These are phyloP conservation scores for Nesospiza acunhae DNA, from an alignment of 2,113 vertebrate species.

Conservation along the genomic window DNA sequence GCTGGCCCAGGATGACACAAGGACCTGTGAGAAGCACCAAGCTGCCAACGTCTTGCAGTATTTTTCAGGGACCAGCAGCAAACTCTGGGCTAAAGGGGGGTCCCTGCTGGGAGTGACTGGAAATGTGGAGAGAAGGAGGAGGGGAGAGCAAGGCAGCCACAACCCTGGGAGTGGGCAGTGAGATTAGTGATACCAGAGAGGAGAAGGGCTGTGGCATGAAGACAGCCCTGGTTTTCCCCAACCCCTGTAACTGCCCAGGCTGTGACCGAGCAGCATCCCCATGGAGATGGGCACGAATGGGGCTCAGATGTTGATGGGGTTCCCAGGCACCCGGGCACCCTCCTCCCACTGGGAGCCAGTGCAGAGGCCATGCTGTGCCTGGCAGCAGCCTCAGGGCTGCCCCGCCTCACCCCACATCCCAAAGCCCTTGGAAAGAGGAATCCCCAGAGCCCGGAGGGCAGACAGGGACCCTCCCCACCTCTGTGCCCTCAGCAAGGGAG, in stretches of 20 bases:
- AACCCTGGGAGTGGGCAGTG: neutral
- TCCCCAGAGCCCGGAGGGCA: too few species aligned
- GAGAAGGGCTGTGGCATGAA: neutral
- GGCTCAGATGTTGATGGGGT: neutral
- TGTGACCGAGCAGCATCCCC: neutral
- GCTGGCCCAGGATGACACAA: fast-evolving
- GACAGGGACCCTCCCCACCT: neutral
- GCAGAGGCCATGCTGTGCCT: neutral
- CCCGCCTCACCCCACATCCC: neutral
- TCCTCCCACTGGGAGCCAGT: fast-evolving
- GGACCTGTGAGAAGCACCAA: neutral
- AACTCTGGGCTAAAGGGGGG: neutral
- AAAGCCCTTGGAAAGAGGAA: neutral
- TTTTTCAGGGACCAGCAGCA: neutral
- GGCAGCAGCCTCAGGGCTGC: neutral
- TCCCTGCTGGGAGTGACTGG: neutral
- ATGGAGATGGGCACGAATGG: neutral
- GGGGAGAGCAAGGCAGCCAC: neutral
- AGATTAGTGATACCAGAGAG: neutral
- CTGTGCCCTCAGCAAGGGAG: neutral
- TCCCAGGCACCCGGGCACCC: neutral
- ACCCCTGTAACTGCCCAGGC: fast-evolving
- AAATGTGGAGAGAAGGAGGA: neutral
- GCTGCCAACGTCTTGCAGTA: neutral
- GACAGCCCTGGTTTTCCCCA: neutral